Evolutionary conservation across 2,888 invertebrate genomes (phyloP), one percentile per base, ranked within the genome.

Genomic region (Oasisia sp.): DNA sequence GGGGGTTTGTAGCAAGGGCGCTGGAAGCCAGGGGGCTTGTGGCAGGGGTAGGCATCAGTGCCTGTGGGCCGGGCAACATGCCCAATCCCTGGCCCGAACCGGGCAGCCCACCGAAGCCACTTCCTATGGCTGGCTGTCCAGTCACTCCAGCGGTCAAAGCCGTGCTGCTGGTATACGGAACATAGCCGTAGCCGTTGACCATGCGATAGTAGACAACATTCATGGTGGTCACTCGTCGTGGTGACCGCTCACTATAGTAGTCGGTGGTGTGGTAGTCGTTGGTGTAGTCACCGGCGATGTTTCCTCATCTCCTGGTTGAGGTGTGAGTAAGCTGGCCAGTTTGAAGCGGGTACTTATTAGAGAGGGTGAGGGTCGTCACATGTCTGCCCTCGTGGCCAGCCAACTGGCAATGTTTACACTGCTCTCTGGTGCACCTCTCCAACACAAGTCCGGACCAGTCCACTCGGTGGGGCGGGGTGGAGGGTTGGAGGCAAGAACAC

Each of bases 41-140:
- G 7, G 74, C 74, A 3, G 74, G 74, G 74, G 74, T 74, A 19
- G 74, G 74, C 74, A 74, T 74, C 27, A 74, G 74, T 7, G 74
- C 74, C 74, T 74, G 74, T 74, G 74, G 74, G 74, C 74, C 74
- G 74, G 74, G 74, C 74, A 74, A 74, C 74, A 74, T 74, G 27
- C 74, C 74, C 74, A 74, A 74, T 7, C 19, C 74, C 74, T 74
- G 74, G 74, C 74, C 74, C 74, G 74, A 74, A n/a, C 74, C 74
- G 0, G 50, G 50, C 50, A 74, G 74, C 27, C 74, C n/a, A n/a
- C n/a, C 27, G 74, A 74, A 74, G n/a, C 74, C 74, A 74, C 74
- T 74, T 74, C 74, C 74, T 74, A 74, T 74, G 7, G 74, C 74
- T 7, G 74, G 74, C n/a, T 74, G 74, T 7, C 74, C 74, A 7